A percentile compares a stretch with the other conserved stretches of the same genome.
Evolutionary conservation across 2,888 invertebrate species (phyloP).

Genomic region (Harpalus rubripes): DNA sequence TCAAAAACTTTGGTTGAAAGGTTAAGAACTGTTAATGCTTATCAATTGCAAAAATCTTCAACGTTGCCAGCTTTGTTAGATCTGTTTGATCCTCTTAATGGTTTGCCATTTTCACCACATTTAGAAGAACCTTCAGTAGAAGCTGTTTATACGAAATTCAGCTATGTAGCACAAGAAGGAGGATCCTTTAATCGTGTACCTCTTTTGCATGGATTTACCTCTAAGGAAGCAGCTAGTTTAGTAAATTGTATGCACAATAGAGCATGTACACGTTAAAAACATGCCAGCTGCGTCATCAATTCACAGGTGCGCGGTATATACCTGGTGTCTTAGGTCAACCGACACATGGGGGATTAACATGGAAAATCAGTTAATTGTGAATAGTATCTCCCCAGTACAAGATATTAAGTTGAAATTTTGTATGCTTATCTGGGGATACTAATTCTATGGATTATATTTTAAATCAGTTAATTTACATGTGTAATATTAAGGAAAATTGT

Average conservation of each 20-base stretch:
- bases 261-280: too few relatives aligned
- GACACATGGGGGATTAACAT: too few relatives aligned
- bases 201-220: conserved; percentile 57
- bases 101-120: conserved; percentile 46
- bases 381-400: too few relatives aligned
- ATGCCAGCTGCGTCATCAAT: too few relatives aligned
- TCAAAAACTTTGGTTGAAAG: conserved; percentile 12
- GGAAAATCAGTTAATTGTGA: too few relatives aligned
- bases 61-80: conserved; percentile 17
- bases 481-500: too few relatives aligned
- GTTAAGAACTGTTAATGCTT: conserved; percentile 13
- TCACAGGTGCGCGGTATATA: too few relatives aligned
- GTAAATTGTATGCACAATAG: background rate
- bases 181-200: conserved; percentile 37
- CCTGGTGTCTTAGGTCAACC: too few relatives aligned
- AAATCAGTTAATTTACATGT: too few relatives aligned
- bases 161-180: conserved; percentile 1
- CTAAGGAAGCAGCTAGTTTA: conserved; percentile 22
- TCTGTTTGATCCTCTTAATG: conserved; percentile 53
- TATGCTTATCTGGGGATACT: too few relatives aligned
- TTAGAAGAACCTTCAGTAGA: conserved; percentile 17
- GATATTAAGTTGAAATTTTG: too few relatives aligned
- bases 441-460: too few relatives aligned
- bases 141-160: conserved; percentile 41
- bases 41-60: conserved; percentile 9